These are phyloP conservation scores for Drosophila nigrodunni DNA, from an alignment of 1,140 invertebrate genomes.

Conservation along the genomic window DNA sequence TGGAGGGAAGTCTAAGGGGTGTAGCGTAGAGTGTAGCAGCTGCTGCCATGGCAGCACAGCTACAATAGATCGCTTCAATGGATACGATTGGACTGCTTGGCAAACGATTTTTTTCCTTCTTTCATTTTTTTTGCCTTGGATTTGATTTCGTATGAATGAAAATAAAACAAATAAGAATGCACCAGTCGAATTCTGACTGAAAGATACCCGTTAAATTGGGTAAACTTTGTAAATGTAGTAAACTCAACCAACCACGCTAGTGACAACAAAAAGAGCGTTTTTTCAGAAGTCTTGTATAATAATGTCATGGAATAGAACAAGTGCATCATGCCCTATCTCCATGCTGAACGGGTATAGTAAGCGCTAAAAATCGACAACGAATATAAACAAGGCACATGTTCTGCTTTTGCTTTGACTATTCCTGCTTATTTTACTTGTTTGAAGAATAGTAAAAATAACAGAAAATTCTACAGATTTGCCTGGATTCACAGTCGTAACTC, in stretches of 20 bases:
- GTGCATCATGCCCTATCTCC: too few species aligned
- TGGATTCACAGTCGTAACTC: background rate
- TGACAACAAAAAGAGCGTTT: too few species aligned
- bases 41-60: conserved; percentile 36
- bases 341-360: too few species aligned
- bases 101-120: background rate
- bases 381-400: background rate
- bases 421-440: background rate
- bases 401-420: too few species aligned
- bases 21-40: conserved; percentile 13
- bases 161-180: background rate
- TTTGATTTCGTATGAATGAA: conserved; percentile 17
- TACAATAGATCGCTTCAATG: conserved; percentile 42
- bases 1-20: background rate
- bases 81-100: conserved; percentile 23
- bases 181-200: too few species aligned
- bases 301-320: too few species aligned
- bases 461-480: conserved; percentile 3
- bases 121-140: conserved; percentile 7
- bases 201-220: too few species aligned
- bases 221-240: too few species aligned
- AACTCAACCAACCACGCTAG: too few species aligned
- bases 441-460: background rate
- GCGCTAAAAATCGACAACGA: conserved; percentile 14
- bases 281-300: too few species aligned